Conservation (phyloP, 2,888 invertebrate species). For the Slavum lentiscoides region DNA sequence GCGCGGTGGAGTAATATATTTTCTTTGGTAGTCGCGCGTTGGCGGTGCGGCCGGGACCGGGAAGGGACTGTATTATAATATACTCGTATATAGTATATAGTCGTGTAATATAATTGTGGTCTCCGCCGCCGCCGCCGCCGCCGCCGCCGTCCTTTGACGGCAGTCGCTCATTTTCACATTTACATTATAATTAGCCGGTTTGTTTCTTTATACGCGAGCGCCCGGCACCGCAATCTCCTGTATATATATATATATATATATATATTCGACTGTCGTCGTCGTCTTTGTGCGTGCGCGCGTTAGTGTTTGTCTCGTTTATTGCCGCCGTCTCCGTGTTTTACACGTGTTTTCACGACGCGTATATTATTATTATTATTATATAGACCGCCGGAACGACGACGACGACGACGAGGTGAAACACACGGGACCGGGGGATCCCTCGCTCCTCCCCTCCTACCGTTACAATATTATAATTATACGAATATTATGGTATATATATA, state of each 20-base stretch:
- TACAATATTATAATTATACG: constrained; percentile 35
- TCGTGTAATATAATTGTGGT: constrained; percentile 50
- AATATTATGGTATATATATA: no score
- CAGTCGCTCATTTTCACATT: constrained; percentile 52
- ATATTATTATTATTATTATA: no score
- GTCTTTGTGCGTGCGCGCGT: background rate
- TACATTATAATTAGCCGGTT: constrained; percentile 53
- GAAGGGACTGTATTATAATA: background rate
- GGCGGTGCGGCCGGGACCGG: background rate
- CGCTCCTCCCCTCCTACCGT: background rate
- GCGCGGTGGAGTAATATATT: constrained; percentile 15
- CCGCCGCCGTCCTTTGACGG: constrained; percentile 47
- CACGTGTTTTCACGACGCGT: constrained; percentile 47
- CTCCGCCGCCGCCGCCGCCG: no score
- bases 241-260: no score
- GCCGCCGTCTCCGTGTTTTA: constrained; percentile 30
- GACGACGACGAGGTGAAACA: no score
- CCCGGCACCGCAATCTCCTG: background rate
- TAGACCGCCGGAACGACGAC: background rate
- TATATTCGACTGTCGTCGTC: background rate
- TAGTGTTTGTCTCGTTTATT: constrained; percentile 36
- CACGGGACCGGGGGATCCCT: background rate
- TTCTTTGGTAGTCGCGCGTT: background rate
- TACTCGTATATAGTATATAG: background rate
- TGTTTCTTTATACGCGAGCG: constrained; percentile 33